Evolutionary conservation across 2,113 vertebrate genomes (phyloP).

Genomic region (Chrysochloris asiatica): DNA sequence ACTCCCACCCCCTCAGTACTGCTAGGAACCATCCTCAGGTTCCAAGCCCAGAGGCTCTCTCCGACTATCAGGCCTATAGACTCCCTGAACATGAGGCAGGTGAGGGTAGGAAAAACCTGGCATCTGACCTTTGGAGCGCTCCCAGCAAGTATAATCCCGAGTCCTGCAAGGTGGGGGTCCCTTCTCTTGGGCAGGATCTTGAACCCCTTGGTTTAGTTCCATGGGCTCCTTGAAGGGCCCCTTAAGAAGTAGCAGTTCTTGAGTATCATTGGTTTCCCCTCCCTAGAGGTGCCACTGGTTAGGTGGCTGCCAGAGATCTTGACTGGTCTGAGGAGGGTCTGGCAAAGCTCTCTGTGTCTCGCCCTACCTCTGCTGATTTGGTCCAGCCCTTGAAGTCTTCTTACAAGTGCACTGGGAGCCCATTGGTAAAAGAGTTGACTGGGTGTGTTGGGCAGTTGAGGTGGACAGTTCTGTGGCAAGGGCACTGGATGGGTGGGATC

Average conservation of each 20-base stretch:
- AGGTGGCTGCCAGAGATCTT: slow-evolving; percentile 68
- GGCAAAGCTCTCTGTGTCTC: slow-evolving; percentile 55
- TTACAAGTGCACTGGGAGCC: slow-evolving; percentile 78
- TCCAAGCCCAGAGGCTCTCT: slow-evolving; percentile 76
- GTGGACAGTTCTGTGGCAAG: slow-evolving; percentile 51
- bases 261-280: slow-evolving; percentile 51
- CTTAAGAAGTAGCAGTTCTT: slow-evolving; percentile 64
- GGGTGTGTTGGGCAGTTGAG: background rate
- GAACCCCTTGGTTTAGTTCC: slow-evolving; percentile 75
- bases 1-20: slow-evolving; percentile 65
- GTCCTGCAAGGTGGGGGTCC: slow-evolving; percentile 74
- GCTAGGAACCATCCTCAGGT: slow-evolving; percentile 84
- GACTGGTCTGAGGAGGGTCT: slow-evolving; percentile 60
- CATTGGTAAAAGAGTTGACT: slow-evolving; percentile 57
- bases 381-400: slow-evolving; percentile 71
- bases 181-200: slow-evolving; percentile 73
- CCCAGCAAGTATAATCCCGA: slow-evolving; percentile 83
- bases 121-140: slow-evolving; percentile 79
- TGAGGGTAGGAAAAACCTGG: slow-evolving; percentile 77
- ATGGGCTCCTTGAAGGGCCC: slow-evolving; percentile 69
- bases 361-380: slow-evolving; percentile 68
- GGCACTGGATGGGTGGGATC: background rate
- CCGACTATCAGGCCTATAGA: slow-evolving; percentile 63
- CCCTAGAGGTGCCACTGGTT: slow-evolving; percentile 69
- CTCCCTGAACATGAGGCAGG: slow-evolving; percentile 79